These are phyloP conservation scores for Tenthredo livida DNA, from an alignment of 2,888 invertebrate genomes.

Conservation along the genomic window DNA sequence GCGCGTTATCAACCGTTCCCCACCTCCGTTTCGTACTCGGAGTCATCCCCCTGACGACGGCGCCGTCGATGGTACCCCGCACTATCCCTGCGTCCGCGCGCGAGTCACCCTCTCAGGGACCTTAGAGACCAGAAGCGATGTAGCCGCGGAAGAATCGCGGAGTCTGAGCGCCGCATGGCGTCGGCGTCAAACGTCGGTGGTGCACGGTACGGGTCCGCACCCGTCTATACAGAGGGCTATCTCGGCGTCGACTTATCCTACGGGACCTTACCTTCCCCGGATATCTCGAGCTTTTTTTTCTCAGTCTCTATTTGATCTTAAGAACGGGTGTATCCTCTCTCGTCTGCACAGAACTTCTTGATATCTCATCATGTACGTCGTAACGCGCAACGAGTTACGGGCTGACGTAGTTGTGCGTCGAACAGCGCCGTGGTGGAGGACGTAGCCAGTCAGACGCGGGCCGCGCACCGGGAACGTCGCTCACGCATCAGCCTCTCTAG, in stretches of 20 bases:
- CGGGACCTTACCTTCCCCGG: background rate
- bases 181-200: slow-evolving; percentile 6
- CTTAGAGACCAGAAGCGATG: slow-evolving; percentile 29
- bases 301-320: background rate
- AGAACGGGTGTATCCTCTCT: background rate
- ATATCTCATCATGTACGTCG: slow-evolving; percentile 19
- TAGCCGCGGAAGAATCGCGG: slow-evolving; percentile 1
- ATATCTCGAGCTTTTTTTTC: background rate
- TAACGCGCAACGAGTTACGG: slow-evolving; percentile 24
- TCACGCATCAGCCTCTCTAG: slow-evolving; percentile 52
- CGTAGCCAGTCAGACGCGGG: slow-evolving; percentile 64
- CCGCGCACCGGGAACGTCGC: slow-evolving; percentile 71
- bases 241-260: background rate
- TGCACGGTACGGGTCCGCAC: background rate
- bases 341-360: background rate
- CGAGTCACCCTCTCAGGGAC: slow-evolving; percentile 73
- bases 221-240: background rate
- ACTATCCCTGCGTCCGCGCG: slow-evolving; percentile 57
- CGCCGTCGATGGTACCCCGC: slow-evolving; percentile 25
- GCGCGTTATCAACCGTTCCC: slow-evolving; percentile 73
- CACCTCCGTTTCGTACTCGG: slow-evolving; percentile 51
- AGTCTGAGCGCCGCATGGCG: slow-evolving; percentile 56
- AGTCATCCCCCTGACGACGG: slow-evolving; percentile 31
- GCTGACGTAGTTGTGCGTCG: slow-evolving; percentile 61
- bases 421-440: slow-evolving; percentile 66